Conservation (phyloP, 2,113 vertebrate genomes). For the Alethe diademata region DNA sequence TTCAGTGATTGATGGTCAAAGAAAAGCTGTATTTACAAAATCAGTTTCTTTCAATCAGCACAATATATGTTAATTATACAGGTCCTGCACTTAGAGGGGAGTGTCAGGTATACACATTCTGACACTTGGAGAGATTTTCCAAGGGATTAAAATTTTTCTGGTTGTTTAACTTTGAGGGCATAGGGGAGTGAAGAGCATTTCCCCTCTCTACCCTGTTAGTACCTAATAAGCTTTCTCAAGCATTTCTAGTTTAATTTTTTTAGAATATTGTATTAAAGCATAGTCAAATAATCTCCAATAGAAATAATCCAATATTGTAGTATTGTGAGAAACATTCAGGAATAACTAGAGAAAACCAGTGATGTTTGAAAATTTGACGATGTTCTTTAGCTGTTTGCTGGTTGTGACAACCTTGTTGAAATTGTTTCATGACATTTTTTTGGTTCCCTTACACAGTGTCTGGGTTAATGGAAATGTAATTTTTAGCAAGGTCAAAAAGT, state of each 20-base stretch:
- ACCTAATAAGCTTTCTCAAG: not conserved
- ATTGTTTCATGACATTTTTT: not conserved
- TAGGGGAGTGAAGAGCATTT: not conserved
- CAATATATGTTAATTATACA: not conserved
- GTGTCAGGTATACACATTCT: not conserved
- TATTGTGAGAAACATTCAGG: not conserved
- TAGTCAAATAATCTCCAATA: not conserved
- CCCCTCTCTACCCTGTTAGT: not conserved
- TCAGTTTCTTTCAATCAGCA: not conserved
- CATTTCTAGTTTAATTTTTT: not conserved
- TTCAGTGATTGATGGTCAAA: not conserved
- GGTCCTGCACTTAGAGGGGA: not conserved
- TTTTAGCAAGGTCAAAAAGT: not conserved
- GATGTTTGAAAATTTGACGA: not conserved
- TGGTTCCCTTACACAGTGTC: not conserved
- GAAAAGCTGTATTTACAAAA: not conserved
- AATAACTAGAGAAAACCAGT: not conserved
- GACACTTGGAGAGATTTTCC: not conserved
- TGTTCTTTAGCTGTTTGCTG: not conserved
- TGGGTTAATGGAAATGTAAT: not conserved
- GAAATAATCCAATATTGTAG: not conserved
- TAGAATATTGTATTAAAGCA: not conserved
- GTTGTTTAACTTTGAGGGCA: not conserved
- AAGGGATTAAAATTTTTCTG: not conserved
- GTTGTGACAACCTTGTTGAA: not conserved